These are phyloP conservation scores for Tetragonisca angustula DNA, from an alignment of 2,888 invertebrate species.

Conservation along the genomic window DNA sequence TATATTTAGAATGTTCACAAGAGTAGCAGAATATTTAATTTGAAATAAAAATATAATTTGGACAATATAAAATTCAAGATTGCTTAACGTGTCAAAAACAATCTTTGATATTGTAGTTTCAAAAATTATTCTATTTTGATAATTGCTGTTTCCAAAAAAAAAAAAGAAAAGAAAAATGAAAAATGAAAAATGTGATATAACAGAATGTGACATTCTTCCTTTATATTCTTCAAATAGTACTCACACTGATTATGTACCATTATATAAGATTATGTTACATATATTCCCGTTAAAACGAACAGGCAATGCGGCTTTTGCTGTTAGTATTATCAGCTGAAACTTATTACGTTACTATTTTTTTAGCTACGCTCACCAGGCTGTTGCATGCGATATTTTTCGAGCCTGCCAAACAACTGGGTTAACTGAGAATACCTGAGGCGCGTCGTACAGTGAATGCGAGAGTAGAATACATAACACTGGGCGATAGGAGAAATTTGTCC, in stretches of 20 bases:
- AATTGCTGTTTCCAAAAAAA: too few relatives aligned
- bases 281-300: neutral
- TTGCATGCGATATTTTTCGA: neutral
- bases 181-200: too few relatives aligned
- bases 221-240: neutral
- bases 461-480: conserved; percentile 48
- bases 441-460: conserved; percentile 34
- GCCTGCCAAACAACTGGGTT: conserved; percentile 21
- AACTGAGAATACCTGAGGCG: conserved; percentile 49
- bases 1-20: too few relatives aligned
- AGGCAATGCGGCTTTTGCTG: neutral
- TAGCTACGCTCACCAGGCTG: neutral
- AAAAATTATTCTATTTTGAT: too few relatives aligned
- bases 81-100: too few relatives aligned
- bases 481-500: conserved; percentile 31
- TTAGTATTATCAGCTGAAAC: neutral
- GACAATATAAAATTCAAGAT: too few relatives aligned
- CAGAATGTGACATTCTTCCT: too few relatives aligned
- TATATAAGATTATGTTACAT: neutral
- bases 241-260: neutral
- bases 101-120: too few relatives aligned
- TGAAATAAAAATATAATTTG: too few relatives aligned
- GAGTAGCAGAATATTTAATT: too few relatives aligned
- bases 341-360: neutral
- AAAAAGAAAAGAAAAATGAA: too few relatives aligned